Evolutionary conservation across 1,140 invertebrate species (phyloP).

Genomic region (Diorhabda elongata): DNA sequence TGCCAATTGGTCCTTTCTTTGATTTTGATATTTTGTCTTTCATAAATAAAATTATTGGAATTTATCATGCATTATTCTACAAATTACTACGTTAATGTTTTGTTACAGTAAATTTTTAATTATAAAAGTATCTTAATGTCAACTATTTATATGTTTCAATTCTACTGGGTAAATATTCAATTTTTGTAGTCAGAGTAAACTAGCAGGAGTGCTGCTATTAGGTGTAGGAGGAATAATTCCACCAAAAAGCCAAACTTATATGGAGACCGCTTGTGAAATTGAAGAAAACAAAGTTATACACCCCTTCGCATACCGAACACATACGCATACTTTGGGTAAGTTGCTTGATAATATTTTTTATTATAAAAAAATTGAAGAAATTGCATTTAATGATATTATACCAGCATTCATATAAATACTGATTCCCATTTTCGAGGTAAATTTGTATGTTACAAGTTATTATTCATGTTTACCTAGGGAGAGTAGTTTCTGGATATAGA

Average conservation of each 20-base stretch:
- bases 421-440: too few relatives aligned
- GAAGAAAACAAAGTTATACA: conserved; percentile 78
- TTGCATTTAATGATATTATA: too few relatives aligned
- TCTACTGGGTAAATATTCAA: background rate
- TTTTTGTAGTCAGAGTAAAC: conserved; percentile 51
- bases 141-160: background rate
- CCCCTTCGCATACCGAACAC: conserved; percentile 92
- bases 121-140: background rate
- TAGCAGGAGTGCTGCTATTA: conserved; percentile 83
- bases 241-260: conserved; percentile 67
- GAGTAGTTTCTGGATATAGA: conserved; percentile 83
- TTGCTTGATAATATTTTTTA: background rate
- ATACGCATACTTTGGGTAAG: conserved; percentile 84
- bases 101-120: too few relatives aligned
- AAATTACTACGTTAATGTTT: too few relatives aligned
- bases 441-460: background rate
- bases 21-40: too few relatives aligned
- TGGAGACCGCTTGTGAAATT: conserved; percentile 84
- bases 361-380: background rate
- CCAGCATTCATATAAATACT: too few relatives aligned
- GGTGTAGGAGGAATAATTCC: conserved; percentile 77
- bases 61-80: too few relatives aligned
- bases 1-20: too few relatives aligned
- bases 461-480: conserved; percentile 52
- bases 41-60: too few relatives aligned